Base-by-base conservation (phyloP, 2,888 invertebrate species). In the Scaptomyza reducta region DNA sequence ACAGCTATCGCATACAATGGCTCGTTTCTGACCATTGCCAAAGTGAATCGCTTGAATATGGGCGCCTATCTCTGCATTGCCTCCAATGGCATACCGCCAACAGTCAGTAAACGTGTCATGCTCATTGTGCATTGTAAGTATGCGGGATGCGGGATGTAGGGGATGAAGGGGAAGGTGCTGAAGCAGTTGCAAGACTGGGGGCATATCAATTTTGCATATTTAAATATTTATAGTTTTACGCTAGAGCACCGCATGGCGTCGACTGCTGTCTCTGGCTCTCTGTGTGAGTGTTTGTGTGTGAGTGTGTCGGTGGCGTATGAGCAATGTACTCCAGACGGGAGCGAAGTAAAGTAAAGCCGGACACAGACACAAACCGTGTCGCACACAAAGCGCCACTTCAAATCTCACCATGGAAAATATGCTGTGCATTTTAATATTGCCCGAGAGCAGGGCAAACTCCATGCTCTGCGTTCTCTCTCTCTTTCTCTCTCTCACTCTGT, bases 111-210 rank as follows among this genome's bases (percentile, higher is more conserved):
- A 91, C 93, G 96, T 77, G 95, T 96, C 86, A 95, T 95, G 94
- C 94, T 96, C 82, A 94, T 95, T 88, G 96, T 96, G 73, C 96
- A 96, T 91, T 97, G 96, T 96, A 93, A 95, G 96, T 94, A 91
- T 80, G 72, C 50, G 56, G 54, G 46, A 38, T 16, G 29, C 6
- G 31, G 14, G 14, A 18, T 29, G 41, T 6, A 5, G 13, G 27
- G 14, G 38, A 10, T 14, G 13, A 1, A 6, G 7, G 14, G 16
- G 11, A n/a, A 2, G 5, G 3, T 33, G 42, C 44, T 22, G 25
- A 4, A 13, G 13, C 16, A 63, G 14, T 45, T 11, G 38, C 18
- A 38, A 42, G 44, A 33, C 57, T 46, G 49, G 66, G 74, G 47
- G 56, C 70, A 82, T 78, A 82, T 82, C 79, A 84, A 79, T 82